Evolutionary conservation across 2,888 invertebrate species (phyloP).

Genomic region (Sarcophaga rosellei): DNA sequence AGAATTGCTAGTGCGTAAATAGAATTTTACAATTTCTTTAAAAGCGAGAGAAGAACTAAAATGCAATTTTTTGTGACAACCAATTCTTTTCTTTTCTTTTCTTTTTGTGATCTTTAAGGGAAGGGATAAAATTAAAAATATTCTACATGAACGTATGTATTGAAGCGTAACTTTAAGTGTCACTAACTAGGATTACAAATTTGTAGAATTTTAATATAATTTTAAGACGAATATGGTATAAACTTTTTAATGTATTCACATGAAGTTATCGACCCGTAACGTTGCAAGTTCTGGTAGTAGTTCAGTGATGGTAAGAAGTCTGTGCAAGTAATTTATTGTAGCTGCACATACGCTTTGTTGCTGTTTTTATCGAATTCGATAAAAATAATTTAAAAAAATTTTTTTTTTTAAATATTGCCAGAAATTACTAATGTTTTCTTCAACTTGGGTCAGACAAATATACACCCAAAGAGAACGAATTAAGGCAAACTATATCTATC

Average conservation of each 20-base stretch:
- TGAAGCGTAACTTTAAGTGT: slow-evolving; percentile 15
- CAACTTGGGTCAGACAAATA: too few relatives aligned
- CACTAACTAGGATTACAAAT: slow-evolving; percentile 11
- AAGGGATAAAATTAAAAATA: not conserved
- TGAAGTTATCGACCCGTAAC: not conserved
- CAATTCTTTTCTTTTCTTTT: not conserved
- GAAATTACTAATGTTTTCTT: too few relatives aligned
- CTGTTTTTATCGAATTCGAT: not conserved
- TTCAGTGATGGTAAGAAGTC: not conserved
- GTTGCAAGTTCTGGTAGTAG: not conserved
- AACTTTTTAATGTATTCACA: not conserved
- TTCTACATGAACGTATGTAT: slow-evolving; percentile 2
- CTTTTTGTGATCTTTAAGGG: not conserved
- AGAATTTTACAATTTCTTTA: not conserved
- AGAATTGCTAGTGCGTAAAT: slow-evolving; percentile 27
- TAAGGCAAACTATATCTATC: slow-evolving; percentile 4
- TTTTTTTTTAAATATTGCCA: too few relatives aligned
- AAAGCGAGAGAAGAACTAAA: not conserved
- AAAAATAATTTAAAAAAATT: too few relatives aligned
- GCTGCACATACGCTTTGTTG: not conserved
- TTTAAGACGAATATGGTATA: not conserved
- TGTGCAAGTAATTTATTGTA: not conserved
- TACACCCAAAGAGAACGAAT: not conserved
- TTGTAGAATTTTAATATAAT: not conserved
- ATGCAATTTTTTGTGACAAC: not conserved